Percentiles rank a stretch among this genome's conserved stretches.
Evolutionary conservation across 2,797 vertebrate genomes (phyloP).

Genomic region (Smutsia gigantea): DNA sequence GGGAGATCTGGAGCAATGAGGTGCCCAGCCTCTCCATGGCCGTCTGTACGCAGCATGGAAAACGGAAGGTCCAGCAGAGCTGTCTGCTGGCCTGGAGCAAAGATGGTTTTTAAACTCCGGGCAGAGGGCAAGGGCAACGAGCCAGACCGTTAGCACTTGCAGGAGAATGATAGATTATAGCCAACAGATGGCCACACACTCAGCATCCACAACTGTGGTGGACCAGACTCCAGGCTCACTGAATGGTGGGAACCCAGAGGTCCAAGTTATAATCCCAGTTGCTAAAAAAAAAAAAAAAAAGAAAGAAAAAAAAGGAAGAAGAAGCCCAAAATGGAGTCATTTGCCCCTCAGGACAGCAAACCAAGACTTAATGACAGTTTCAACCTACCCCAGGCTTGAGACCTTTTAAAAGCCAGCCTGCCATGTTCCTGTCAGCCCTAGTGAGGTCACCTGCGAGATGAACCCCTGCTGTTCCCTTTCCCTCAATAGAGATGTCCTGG

Average conservation of each 20-base stretch:
- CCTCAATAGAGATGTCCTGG: too few relatives aligned
- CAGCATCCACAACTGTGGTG: fast-evolving
- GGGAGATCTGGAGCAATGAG: not conserved
- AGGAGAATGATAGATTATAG: not conserved
- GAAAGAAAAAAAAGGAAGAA: too few relatives aligned
- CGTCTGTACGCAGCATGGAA: not conserved
- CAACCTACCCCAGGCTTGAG: too few relatives aligned
- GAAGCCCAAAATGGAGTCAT: too few relatives aligned
- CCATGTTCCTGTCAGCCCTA: too few relatives aligned
- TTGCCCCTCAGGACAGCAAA: too few relatives aligned
- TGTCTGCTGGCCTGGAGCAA: not conserved
- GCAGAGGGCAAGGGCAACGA: not conserved
- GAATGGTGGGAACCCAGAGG: not conserved
- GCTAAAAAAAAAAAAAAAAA: too few relatives aligned
- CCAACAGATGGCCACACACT: not conserved
- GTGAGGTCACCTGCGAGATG: too few relatives aligned
- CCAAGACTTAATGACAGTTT: too few relatives aligned
- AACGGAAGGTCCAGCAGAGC: not conserved
- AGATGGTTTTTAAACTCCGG: not conserved
- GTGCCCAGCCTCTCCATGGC: not conserved
- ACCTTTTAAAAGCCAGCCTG: too few relatives aligned
- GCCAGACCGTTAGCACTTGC: not conserved
- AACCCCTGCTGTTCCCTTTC: too few relatives aligned
- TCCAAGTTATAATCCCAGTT: too few relatives aligned
- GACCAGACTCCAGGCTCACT: not conserved